Percentiles rank a stretch among this genome's conserved stretches.
These are phyloP conservation scores for Reticulitermes lucifugus DNA, from an alignment of 2,888 invertebrate genomes.

Conservation along the genomic window DNA sequence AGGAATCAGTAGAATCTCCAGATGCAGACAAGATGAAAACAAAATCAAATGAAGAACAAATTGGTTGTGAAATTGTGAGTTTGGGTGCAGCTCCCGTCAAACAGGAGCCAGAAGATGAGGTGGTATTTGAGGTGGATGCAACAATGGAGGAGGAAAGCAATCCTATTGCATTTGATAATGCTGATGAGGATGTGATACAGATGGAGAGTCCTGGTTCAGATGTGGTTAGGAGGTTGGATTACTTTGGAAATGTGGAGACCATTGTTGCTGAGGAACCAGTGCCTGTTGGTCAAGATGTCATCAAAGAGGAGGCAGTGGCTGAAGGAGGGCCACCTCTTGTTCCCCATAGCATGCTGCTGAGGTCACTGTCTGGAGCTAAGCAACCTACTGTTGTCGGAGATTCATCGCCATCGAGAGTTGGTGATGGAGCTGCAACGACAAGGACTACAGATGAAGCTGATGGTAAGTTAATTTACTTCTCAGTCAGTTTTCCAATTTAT, in stretches of 20 bases:
- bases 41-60: conserved; percentile 4
- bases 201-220: conserved; percentile 16
- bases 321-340: not conserved
- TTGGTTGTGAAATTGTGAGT: conserved; percentile 13
- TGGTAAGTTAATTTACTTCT: conserved; percentile 8
- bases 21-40: not conserved
- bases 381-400: not conserved
- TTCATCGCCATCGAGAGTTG: conserved; percentile 12
- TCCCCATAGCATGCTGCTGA: conserved; percentile 18
- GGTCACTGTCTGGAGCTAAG: not conserved
- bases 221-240: not conserved
- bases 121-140: conserved; percentile 21
- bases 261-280: not conserved
- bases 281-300: too few relatives aligned
- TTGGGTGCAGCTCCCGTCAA: conserved; percentile 12
- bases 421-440: not conserved
- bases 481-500: too few relatives aligned
- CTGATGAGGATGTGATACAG: not conserved
- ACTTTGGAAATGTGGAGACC: conserved; percentile 21
- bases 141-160: conserved; percentile 26
- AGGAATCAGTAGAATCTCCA: not conserved
- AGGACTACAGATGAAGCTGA: not conserved
- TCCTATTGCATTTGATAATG: not conserved
- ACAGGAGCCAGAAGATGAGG: conserved; percentile 25
- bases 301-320: not conserved